Evolutionary conservation across 1,140 invertebrate genomes (phyloP), one percentile per base, ranked within the genome.

Genomic region (Trinorchestia longiramus): DNA sequence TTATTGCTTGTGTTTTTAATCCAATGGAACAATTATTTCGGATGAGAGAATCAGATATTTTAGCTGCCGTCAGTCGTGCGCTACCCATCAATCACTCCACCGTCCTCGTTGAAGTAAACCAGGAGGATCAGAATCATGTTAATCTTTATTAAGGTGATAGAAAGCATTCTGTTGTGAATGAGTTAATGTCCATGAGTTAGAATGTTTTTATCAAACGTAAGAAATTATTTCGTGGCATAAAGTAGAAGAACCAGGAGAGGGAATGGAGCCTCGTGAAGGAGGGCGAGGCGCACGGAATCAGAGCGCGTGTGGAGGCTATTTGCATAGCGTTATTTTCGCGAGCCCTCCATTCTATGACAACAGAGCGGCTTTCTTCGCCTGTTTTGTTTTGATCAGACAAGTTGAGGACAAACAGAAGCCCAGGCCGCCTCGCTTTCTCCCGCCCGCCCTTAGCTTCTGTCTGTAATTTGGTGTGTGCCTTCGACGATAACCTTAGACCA

Each of bases 331-430:
- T 94, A 94, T 94, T 94, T 94, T 94, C 43, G 92, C 92, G 92
- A 47, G 92, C 92, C 92, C 44, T 94, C 92, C 43, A 94, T 45
- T 45, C 43, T 45, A 40, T 43, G 44, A 42, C 92, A 94, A 94
- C 92, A 94, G 92, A 94, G 92, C 43, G 43, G 92, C 92, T 45
- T 94, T 94, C 92, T 94, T 44, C 43, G 43, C 44, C 92, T 94
- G 92, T 94, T 94, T 94, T 94, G 92, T 94, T 94, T 94, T 94
- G 92, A 94, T 94, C 92, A 94, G 92, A 94, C 43, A 94, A 94
- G 92, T 94, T 94, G 8, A 45, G 92, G 44, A 43, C 44, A 94
- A 94, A 94, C 92, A 94, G 92, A 94, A 45, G 43, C 92, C 44
- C 44, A 28, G 92, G 43, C 43, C 44, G 36, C 92, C 11, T 45